These are phyloP conservation scores for Lymantria dispar DNA, from an alignment of 2,888 invertebrate genomes.

Conservation along the genomic window DNA sequence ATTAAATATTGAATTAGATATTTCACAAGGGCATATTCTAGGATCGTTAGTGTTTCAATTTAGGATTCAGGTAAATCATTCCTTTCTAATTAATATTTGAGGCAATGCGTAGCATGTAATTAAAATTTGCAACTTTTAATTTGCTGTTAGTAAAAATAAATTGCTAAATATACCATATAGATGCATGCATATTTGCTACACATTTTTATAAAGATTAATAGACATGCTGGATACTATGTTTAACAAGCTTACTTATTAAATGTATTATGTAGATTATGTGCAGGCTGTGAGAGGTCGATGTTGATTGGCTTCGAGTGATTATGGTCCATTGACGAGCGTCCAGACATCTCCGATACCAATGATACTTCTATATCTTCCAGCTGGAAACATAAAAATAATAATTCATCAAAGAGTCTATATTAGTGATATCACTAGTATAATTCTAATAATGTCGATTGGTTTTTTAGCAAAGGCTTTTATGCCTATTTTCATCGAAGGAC, in stretches of 20 bases:
- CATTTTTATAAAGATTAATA: too few species aligned
- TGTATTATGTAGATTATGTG: slow-evolving; percentile 73
- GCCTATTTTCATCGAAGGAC: too few species aligned
- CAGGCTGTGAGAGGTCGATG: slow-evolving; percentile 76
- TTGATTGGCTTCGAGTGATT: slow-evolving; percentile 68
- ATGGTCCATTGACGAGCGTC: slow-evolving; percentile 51
- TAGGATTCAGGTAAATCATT: not conserved
- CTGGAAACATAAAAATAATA: slow-evolving; percentile 43
- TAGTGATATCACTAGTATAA: not conserved
- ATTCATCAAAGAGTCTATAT: not conserved
- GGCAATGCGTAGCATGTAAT: not conserved
- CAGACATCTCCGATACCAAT: slow-evolving; percentile 47
- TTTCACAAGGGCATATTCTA: not conserved
- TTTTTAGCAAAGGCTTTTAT: too few species aligned
- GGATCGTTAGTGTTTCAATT: not conserved
- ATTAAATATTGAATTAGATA: too few species aligned
- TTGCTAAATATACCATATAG: too few species aligned
- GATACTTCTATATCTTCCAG: slow-evolving; percentile 62
- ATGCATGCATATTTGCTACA: too few species aligned
- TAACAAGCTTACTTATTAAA: slow-evolving; percentile 68
- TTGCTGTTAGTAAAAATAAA: too few species aligned
- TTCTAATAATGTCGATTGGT: too few species aligned
- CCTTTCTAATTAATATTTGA: not conserved
- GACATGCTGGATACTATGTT: too few species aligned
- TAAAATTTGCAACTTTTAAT: too few species aligned